Evolutionary conservation across 1,140 invertebrate species (phyloP).

Genomic region (Zelostemma sp.): DNA sequence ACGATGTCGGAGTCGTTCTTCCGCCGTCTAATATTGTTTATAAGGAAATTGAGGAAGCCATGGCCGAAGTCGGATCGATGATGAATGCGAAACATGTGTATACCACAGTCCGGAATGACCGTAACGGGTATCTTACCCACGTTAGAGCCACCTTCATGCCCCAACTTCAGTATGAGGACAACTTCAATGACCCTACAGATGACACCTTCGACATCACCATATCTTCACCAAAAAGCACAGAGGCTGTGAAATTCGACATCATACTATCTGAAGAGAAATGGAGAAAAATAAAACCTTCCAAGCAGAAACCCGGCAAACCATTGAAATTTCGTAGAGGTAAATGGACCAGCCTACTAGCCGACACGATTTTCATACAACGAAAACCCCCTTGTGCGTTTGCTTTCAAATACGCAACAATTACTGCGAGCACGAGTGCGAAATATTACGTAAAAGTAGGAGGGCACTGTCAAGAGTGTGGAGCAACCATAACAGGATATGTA

Average conservation of each 20-base stretch:
- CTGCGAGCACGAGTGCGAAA: background rate
- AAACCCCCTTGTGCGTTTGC: conserved; percentile 15
- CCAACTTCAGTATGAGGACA: too few relatives aligned
- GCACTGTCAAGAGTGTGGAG: conserved; percentile 14
- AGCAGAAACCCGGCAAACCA: conserved; percentile 6
- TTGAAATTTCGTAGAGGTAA: conserved; percentile 6
- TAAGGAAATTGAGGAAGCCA: conserved; percentile 14
- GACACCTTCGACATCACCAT: background rate
- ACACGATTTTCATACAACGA: conserved; percentile 13
- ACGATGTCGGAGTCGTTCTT: conserved; percentile 1
- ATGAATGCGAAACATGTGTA: conserved; percentile 23
- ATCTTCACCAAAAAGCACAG: too few relatives aligned
- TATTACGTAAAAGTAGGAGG: conserved; percentile 15
- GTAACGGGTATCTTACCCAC: conserved; percentile 1
- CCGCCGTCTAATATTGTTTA: conserved; percentile 8
- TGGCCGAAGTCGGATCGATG: conserved; percentile 6
- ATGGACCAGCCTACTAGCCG: conserved; percentile 13
- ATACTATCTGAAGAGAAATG: conserved; percentile 18
- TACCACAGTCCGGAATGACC: conserved; percentile 14
- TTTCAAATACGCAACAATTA: conserved; percentile 11
- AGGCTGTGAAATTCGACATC: conserved; percentile 6
- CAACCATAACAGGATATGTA: background rate
- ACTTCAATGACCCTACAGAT: background rate
- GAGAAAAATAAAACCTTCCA: conserved; percentile 3
- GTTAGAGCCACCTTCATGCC: background rate